phyloP scores from a whole-genome alignment of 2,888 invertebrate genomes.

The Thereva unica region DNA sequence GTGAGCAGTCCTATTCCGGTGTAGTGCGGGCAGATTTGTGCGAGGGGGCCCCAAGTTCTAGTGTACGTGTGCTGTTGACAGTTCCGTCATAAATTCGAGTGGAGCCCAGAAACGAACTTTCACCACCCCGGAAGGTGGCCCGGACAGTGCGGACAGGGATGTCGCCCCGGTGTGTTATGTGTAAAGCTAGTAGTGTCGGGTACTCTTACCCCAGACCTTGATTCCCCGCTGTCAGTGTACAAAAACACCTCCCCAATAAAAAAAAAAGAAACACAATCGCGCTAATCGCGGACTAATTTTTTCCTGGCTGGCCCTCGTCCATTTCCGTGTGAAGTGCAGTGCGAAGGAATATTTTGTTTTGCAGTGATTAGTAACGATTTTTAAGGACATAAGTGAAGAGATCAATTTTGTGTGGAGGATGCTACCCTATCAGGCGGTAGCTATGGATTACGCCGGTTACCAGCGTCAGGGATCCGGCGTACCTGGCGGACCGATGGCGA shows the following conservation, averaged over 20 bases:
- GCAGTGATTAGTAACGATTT: constrained; percentile 3
- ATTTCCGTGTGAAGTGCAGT: no score
- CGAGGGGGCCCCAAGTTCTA: constrained; percentile 22
- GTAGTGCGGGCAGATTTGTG: constrained; percentile 32
- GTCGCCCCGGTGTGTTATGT: not conserved
- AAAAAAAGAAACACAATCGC: no score
- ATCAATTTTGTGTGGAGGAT: constrained; percentile 56
- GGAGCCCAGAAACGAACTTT: constrained; percentile 2
- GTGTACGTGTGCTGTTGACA: constrained; percentile 26
- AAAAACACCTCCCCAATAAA: no score
- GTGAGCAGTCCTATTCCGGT: constrained; percentile 11
- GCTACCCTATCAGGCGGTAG: constrained; percentile 87
- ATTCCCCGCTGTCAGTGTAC: no score
- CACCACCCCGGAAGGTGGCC: not conserved
- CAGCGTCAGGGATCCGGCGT: constrained; percentile 63
- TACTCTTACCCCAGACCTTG: not conserved
- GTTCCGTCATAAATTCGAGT: constrained; percentile 34
- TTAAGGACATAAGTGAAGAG: constrained; percentile 7
- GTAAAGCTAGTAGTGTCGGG: constrained; percentile 2
- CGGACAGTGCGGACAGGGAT: no score
- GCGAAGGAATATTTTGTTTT: no score
- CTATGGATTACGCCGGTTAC: constrained; percentile 81
- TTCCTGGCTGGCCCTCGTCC: no score
- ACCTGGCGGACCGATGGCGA: constrained; percentile 55
- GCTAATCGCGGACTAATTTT: no score